Evolutionary conservation across 1,140 invertebrate genomes (phyloP), one percentile per base, ranked within the genome.

Genomic region (Stenopsyche tienmushanensis): DNA sequence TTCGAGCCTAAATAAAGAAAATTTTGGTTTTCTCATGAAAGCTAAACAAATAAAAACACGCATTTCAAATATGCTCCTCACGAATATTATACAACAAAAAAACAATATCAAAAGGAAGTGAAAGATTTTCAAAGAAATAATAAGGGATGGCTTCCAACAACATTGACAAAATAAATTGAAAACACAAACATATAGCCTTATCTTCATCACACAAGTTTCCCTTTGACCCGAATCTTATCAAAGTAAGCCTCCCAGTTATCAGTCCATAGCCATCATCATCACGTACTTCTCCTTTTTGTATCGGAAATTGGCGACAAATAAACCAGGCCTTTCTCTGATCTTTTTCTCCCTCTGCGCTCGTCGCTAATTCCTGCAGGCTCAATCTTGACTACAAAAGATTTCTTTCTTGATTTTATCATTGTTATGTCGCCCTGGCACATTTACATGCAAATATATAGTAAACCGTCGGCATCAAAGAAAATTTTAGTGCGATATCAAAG

Each of bases 231-330:
- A 23, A n/a, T 23, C 13, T 53, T 25, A 53, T 53, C 50, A 25
- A 7, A n/a, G 50, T 53, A 53, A 25, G 25, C 25, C 21, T 53
- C 10, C 13, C 39, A 9, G 29, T 57, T 57, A 57, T 57, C 54
- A 23, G 29, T 1, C 25, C 47, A 20, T 62, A 39, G 34, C 59
- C 41, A 52, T 62, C 59, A 52, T 62, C 59, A 50, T 52, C 45
- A 52, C 44, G 59, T n/a, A 20, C 34, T 62, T 62, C 18, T 41
- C 29, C 29, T 62, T 21, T 62, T 29, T 52, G 59, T 62, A 62
- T 52, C 45, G 59, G 59, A 62, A 62, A 52, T 62, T 52, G 59
- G 26, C 47, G 59, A 62, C 49, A 49, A 52, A 62, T 47, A 49
- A 26, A 26, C 39, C 25, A 34, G 45, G 44, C 41, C 47, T 26